Base-by-base conservation (phyloP, 2,113 vertebrate genomes). In the Anas platyrhynchos region DNA sequence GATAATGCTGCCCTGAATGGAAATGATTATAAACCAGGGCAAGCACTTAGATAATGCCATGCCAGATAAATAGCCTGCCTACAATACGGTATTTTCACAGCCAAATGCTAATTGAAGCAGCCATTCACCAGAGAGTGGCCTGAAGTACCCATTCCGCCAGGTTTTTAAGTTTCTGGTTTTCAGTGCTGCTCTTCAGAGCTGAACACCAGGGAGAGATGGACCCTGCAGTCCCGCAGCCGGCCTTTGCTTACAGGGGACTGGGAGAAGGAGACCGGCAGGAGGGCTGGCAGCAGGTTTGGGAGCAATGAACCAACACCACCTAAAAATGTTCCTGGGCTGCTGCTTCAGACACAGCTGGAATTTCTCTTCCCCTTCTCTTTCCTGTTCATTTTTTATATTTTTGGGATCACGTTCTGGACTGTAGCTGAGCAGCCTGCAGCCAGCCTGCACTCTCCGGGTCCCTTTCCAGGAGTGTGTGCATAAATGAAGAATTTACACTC, bases 141-240 rank as follows among this genome's bases (percentile, higher is more conserved):
- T 13, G 2, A 65, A 34, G 27, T 16, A 31, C 22, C n/a, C 32
- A 18, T 71, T 9, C 34, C 34, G n/a, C 54, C 55, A 50, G 31
- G 62, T 20, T 44, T 23, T 11, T 2, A 16, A 38, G 67, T 16
- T 36, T 2, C 41, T 8, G 0, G 16, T 2, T 52, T 11, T 12
- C 11, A 23, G 5, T 4, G 6, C 21, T 14, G 72, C 34, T 29
- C 63, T 31, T 21, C 43, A 32, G 6, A 54, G 3, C 63, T 54
- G 16, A 31, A 2, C 7, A 1, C 6, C 14, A 2, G 16, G 1
- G 1, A 0, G 38, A 46, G 56, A 14, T 11, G 48, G 43, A 31
- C 26, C 31, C 77, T 9, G 36, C 9, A 1, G 16, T 8, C 2
- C 34, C 9, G 34, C 43, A 22, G 46, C 36, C 44, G 12, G 2